Evolutionary conservation across 2,113 vertebrate genomes (phyloP).

Genomic region (Sterrhoptilus dennistouni): DNA sequence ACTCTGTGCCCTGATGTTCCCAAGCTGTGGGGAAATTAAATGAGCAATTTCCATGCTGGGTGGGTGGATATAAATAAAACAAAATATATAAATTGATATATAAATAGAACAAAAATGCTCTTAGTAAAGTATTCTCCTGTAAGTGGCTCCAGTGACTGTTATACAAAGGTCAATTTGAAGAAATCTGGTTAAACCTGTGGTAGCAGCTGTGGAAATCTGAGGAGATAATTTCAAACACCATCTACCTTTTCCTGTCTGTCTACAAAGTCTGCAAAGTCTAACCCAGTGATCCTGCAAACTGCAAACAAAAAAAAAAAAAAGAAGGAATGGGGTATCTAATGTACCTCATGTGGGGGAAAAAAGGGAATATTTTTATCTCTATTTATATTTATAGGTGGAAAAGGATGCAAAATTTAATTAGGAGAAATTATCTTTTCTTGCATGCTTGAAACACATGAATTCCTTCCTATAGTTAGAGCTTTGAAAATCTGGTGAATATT

Average conservation of each 20-base stretch:
- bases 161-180: not conserved
- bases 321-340: not conserved
- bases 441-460: not conserved
- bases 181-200: not conserved
- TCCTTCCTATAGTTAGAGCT: not conserved
- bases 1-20: not conserved
- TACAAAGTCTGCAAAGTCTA: not conserved
- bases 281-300: not conserved
- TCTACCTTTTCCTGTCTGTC: not conserved
- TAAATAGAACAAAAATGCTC: not conserved
- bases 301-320: not conserved
- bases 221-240: not conserved
- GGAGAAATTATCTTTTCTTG: not conserved
- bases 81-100: not conserved
- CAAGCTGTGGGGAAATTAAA: not conserved
- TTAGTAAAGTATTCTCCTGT: not conserved
- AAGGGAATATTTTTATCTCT: not conserved
- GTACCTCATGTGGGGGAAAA: not conserved
- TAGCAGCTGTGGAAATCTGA: not conserved
- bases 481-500: not conserved
- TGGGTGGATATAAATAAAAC: not conserved
- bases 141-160: not conserved
- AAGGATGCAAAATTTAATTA: not conserved
- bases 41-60: accelerated
- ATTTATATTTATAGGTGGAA: not conserved